Evolutionary conservation across 2,113 vertebrate species (phyloP), one percentile per base, ranked within the genome.

Genomic region (Rutilus rutilus): DNA sequence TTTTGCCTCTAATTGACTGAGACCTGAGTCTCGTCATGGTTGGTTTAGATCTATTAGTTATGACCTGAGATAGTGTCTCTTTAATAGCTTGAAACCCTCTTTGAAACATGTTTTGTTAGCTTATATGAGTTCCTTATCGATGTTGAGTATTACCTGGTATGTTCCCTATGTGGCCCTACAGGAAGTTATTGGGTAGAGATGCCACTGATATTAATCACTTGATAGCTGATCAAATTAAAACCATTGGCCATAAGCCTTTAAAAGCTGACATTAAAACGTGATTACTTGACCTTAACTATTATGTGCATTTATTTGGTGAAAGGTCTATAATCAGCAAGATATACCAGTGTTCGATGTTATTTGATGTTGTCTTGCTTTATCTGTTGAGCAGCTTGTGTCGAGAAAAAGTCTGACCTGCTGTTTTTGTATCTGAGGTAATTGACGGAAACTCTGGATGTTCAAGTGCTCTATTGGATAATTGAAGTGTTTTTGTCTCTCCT

Each of bases 1-100:
- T 85, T 87, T 78, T 54, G 67, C 19, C 19, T 33, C 27, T 78
- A 57, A 57, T 77, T 57, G 74, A 83, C 54, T 67, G 27, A 50
- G 52, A 45, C 54, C 57, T 1, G 21, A 30, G 54, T 69, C 27
- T 84, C 21, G 4, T 73, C 64, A 4, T 36, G 33, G 23, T 36
- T n/a, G 23, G 15, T 73, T 57, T 25, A 59, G 50, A 3, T 83
- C 50, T 36, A 30, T 36, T 69, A 71, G 6, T 65, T 36, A 23
- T 30, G 67, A 52, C 15, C 14, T 42, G 36, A n/a, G 12, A 21
- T 23, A 3, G 33, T 45, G 42, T 75, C 71, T 47, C 6, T 75
- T 50, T 75, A 75, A 27, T 27, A 4, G 42, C 45, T 14, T 75
- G 42, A 75, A 75, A 27, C 12, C 71, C 2, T n/a, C 14, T 75